Base-by-base conservation (phyloP, 2,888 invertebrate genomes). In the Athalia cordata region DNA sequence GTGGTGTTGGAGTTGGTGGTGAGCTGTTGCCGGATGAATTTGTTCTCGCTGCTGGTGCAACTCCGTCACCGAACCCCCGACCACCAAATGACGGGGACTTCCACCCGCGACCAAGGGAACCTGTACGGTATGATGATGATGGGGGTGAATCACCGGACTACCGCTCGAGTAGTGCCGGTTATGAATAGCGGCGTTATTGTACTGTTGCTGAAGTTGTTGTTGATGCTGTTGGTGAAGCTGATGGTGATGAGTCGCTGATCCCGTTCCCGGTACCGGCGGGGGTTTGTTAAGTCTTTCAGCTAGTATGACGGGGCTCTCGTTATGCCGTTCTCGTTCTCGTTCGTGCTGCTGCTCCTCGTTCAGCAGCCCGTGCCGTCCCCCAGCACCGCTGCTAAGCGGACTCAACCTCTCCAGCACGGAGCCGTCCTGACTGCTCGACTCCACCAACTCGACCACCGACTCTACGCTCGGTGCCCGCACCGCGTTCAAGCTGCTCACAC, bases 391-490 rank as follows among this genome's bases (percentile, higher is more conserved):
- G 84, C 88, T 88, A 87, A 88, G 82, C 83, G 90, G 87, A 88
- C 90, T 88, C 90, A 91, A 87, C 87, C 89, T 89, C 87, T 89
- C 89, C 89, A 90, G 89, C 87, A 89, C 89, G 89, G 87, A 85
- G 89, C 88, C 85, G 84, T 85, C 85, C 85, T 88, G 86, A 83
- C 86, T 86, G 86, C 85, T 86, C 80, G 85, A 84, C 79, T 84
- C 85, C 84, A 87, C 87, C 82, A 87, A 84, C 83, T 87, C 84
- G 82, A 87, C 87, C 81, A 87, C 86, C 81, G 80, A 79, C 52
- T 75, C 75, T 81, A 86, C 83, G 83, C 87, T 85, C 78, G 84
- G 83, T 79, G 84, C 85, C 80, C 84, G 82, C 78, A 80, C 77
- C 59, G 83, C 80, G 79, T 81, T 79, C 79, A 84, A 83, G 77